Percentiles rank a stretch among this genome's conserved stretches.
Evolutionary conservation across 2,797 vertebrate genomes (phyloP).

Genomic region (Apogon talboti): DNA sequence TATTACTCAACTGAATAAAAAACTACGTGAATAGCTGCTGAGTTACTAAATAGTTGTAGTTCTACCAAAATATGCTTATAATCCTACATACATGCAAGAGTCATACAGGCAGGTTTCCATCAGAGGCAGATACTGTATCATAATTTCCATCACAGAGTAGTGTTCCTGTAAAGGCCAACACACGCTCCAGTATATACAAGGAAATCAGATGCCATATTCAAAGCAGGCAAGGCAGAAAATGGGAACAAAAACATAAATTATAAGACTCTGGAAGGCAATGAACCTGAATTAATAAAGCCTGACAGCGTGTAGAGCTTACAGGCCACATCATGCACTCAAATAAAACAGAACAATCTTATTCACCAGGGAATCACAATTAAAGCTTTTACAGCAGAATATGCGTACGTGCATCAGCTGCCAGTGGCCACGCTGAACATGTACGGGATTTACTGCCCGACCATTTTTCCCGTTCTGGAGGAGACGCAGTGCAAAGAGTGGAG

Average conservation of each 20-base stretch:
- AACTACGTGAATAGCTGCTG: no score
- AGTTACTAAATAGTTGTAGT: no score
- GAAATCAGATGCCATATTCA: background rate
- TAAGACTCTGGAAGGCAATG: background rate
- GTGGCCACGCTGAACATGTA: constrained; percentile 24
- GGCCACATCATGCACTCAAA: background rate
- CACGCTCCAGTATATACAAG: background rate
- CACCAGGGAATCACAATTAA: constrained; percentile 4
- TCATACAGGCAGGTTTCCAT: no score
- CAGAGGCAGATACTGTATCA: no score
- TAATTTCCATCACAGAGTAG: no score
- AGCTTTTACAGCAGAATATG: background rate
- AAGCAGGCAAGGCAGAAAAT: constrained; percentile 9
- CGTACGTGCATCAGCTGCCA: background rate
- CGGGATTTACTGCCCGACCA: constrained; percentile 24
- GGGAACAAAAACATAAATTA: background rate
- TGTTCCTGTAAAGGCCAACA: background rate
- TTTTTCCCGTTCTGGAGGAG: constrained; percentile 38
- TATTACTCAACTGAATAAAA: no score
- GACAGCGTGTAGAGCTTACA: background rate
- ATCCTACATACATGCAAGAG: background rate
- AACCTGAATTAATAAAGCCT: constrained; percentile 13
- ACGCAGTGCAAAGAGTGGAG: constrained; percentile 40
- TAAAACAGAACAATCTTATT: background rate
- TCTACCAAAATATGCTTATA: no score